These are phyloP conservation scores for Motacilla alba DNA, from an alignment of 2,113 vertebrate species.

Conservation along the genomic window DNA sequence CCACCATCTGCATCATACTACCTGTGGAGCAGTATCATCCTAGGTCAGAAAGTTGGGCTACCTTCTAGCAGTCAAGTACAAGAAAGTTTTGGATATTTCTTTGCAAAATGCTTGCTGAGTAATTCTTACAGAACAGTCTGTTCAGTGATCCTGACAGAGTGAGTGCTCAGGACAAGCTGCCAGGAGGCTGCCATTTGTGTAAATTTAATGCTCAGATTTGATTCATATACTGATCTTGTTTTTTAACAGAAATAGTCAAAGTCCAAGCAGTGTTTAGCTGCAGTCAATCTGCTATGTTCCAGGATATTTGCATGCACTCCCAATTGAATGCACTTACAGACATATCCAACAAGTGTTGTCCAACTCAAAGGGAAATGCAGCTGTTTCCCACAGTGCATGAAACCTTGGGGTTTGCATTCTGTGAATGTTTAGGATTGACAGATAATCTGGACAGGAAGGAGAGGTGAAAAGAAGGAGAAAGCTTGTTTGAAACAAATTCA, in stretches of 20 bases:
- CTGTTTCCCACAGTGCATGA: neutral
- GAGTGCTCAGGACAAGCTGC: neutral
- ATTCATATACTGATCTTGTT: neutral
- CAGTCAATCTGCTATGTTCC: neutral
- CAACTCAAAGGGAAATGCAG: neutral
- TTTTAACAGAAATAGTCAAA: neutral
- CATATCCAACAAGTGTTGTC: rapidly evolving
- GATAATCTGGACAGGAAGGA: neutral
- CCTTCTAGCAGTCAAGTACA: neutral
- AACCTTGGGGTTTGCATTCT: neutral
- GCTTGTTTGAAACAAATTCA: neutral
- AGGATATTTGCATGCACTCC: neutral
- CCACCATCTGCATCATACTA: neutral
- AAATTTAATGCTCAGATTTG: neutral
- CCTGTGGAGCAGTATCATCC: neutral
- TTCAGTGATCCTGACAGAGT: neutral
- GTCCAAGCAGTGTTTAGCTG: neutral
- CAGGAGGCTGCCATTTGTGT: neutral
- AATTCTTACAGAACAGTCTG: neutral
- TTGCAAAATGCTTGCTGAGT: neutral
- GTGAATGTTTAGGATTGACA: neutral
- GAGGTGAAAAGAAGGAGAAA: neutral
- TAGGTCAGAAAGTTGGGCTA: neutral
- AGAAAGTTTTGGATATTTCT: neutral
- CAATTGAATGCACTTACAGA: neutral